Evolutionary conservation across 2,797 vertebrate genomes (phyloP).

Genomic region (Oreortyx pictus): DNA sequence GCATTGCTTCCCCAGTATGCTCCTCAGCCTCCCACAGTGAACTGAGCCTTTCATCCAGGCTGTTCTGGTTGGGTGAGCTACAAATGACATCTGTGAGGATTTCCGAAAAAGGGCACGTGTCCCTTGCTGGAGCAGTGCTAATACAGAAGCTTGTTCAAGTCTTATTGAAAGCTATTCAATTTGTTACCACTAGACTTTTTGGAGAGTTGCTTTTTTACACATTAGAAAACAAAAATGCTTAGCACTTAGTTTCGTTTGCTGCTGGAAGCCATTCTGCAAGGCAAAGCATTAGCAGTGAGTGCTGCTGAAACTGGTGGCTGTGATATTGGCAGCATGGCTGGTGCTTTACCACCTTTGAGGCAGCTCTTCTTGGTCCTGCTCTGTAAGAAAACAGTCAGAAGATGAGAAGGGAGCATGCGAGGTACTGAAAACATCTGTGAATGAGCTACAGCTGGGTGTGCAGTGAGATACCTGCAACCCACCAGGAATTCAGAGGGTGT

Average conservation of each 20-base stretch:
- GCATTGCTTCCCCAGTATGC: background rate
- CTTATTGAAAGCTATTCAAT: background rate
- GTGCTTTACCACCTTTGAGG: background rate
- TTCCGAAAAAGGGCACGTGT: background rate
- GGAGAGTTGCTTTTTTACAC: background rate
- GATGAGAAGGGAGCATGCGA: fast-evolving
- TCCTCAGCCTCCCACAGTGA: background rate
- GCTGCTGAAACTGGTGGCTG: fast-evolving
- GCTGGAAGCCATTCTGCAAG: background rate
- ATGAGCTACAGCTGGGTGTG: background rate
- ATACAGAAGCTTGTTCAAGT: background rate
- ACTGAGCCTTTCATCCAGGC: background rate
- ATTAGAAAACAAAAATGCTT: background rate
- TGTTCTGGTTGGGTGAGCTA: background rate
- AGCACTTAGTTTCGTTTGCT: background rate
- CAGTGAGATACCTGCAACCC: background rate
- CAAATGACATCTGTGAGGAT: background rate
- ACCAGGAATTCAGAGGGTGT: background rate
- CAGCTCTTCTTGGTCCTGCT: background rate
- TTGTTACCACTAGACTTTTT: background rate
- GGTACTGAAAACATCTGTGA: background rate
- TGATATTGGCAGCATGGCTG: background rate
- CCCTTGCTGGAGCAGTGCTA: background rate
- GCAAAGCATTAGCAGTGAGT: background rate
- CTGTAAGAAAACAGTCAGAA: background rate